Evolutionary conservation across 2,113 vertebrate genomes (phyloP).

Genomic region (Mus pahari): DNA sequence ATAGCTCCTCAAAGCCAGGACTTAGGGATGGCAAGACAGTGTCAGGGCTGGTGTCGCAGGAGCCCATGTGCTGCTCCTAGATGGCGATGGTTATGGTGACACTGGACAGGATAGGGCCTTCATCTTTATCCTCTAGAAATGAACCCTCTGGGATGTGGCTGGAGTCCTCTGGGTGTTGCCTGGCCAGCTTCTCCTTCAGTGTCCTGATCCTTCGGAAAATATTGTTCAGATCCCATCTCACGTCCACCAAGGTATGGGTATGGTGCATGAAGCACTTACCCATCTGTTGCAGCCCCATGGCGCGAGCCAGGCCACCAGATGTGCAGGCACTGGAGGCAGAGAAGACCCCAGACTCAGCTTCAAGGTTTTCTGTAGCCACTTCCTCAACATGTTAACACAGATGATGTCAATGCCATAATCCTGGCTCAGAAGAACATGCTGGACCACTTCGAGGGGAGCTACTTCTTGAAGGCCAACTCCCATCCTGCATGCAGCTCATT

Average conservation of each 20-base stretch:
- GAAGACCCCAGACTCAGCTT: conserved; percentile 86
- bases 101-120: conserved; percentile 91
- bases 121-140: conserved; percentile 93
- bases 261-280: too few relatives aligned
- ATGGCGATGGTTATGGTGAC: conserved; percentile 91
- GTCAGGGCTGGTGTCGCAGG: conserved; percentile 95
- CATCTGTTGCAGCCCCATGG: too few relatives aligned
- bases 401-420: conserved; percentile 98
- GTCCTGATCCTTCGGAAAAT: too few relatives aligned
- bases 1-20: conserved; percentile 95
- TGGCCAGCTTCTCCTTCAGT: too few relatives aligned
- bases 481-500: background rate
- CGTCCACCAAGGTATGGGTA: too few relatives aligned
- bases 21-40: conserved; percentile 93
- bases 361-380: conserved; percentile 94
- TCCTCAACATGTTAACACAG: conserved; percentile 97
- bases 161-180: too few relatives aligned
- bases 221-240: too few relatives aligned
- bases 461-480: background rate
- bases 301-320: too few relatives aligned
- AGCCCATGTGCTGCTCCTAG: conserved; percentile 96
- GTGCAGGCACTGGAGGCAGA: conserved; percentile 67
- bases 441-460: too few relatives aligned
- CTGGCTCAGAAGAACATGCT: conserved; percentile 97
- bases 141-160: conserved; percentile 90